These are phyloP conservation scores for Stichodactyla mertensii DNA, from an alignment of 64 coral and sea anemone genomes.

Conservation along the genomic window DNA sequence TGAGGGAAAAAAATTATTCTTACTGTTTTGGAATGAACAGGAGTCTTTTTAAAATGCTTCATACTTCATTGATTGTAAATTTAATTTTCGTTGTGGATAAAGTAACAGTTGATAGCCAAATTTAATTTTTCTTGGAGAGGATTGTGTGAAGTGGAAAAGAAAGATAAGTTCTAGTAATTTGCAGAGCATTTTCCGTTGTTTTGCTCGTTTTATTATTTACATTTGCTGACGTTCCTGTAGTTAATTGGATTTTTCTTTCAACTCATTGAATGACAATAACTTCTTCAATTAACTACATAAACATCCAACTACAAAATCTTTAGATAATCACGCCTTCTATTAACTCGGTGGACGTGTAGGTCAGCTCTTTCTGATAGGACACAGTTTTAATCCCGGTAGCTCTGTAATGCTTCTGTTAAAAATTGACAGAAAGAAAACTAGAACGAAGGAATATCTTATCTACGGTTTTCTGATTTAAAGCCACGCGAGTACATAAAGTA, in stretches of 20 bases:
- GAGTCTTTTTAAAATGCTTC: too few relatives aligned
- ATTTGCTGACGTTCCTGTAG: not conserved
- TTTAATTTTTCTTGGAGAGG: too few relatives aligned
- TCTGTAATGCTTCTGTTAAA: not conserved
- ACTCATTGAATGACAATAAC: constrained; percentile 20
- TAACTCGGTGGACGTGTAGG: not conserved
- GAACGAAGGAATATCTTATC: not conserved
- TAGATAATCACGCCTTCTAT: not conserved
- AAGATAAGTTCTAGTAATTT: not conserved
- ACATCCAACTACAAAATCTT: constrained; percentile 13
- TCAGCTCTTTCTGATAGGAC: not conserved
- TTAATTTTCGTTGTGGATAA: too few relatives aligned
- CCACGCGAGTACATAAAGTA: not conserved
- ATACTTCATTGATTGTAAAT: too few relatives aligned
- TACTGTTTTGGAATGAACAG: too few relatives aligned
- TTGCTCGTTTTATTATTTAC: not conserved
- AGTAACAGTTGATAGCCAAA: too few relatives aligned
- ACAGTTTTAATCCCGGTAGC: not conserved
- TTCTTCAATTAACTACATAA: constrained; percentile 58
- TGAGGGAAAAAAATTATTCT: too few relatives aligned
- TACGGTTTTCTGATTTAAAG: too few relatives aligned
- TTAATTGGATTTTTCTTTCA: constrained; percentile 16
- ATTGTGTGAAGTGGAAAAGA: too few relatives aligned
- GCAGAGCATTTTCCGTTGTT: not conserved
- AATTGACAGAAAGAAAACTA: not conserved